Conservation (phyloP, 1,140 invertebrate species). For the Drosophila mojavensis region DNA sequence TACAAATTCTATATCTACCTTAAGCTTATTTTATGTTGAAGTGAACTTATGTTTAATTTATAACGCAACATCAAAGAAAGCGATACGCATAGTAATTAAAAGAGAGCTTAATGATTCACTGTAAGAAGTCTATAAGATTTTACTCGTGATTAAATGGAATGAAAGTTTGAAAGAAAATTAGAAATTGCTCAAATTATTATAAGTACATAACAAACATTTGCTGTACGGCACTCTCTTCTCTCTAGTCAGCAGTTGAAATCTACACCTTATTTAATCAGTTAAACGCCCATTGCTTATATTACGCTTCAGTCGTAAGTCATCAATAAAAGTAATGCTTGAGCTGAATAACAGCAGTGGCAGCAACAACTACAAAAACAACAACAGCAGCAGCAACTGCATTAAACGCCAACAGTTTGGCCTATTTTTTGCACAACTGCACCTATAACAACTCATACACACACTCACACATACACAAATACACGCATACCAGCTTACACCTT, state of each 20-base stretch:
- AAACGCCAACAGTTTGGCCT: slow-evolving; percentile 67
- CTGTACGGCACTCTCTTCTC: neutral
- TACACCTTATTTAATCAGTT: slow-evolving; percentile 1
- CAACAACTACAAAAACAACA: slow-evolving; percentile 11
- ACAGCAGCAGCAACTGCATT: slow-evolving; percentile 35
- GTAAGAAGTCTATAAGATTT: too few relatives aligned
- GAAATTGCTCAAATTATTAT: too few relatives aligned
- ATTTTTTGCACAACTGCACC: slow-evolving; percentile 62
- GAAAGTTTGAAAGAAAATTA: neutral
- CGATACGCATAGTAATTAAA: neutral
- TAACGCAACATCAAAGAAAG: slow-evolving; percentile 3
- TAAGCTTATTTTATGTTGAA: neutral
- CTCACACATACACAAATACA: slow-evolving; percentile 6
- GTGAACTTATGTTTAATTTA: neutral
- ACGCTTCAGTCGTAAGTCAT: slow-evolving; percentile 30
- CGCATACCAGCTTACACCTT: slow-evolving; percentile 12
- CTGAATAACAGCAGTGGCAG: slow-evolving; percentile 11
- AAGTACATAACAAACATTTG: too few relatives aligned
- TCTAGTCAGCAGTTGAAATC: neutral
- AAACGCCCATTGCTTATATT: slow-evolving; percentile 12
- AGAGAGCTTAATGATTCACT: neutral
- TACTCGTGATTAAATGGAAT: too few relatives aligned
- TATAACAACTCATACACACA: slow-evolving; percentile 39
- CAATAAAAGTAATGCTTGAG: slow-evolving; percentile 39
- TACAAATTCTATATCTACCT: neutral